A percentile compares a stretch with the other conserved stretches of the same genome.
Evolutionary conservation across 1,140 invertebrate species (phyloP).

Genomic region (Brachionus paranguensis): DNA sequence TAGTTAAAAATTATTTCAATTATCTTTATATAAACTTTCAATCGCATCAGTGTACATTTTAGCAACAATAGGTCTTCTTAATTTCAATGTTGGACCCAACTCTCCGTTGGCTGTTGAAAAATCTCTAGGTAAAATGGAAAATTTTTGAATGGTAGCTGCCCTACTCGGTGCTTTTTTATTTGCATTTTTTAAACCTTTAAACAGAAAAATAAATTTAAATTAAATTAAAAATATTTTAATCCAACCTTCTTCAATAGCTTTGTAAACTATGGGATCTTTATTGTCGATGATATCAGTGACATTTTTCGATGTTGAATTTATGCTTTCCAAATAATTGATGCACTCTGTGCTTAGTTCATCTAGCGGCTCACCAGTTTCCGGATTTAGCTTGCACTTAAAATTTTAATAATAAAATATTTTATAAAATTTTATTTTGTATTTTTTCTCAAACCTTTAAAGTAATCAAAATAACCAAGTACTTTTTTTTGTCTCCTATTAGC

Average conservation of each 20-base stretch:
- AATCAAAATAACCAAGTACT: slow-evolving; percentile 74
- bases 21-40: no score
- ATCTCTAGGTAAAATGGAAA: slow-evolving; percentile 74
- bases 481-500: slow-evolving; percentile 75
- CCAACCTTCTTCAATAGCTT: slow-evolving; percentile 45
- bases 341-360: slow-evolving; percentile 65
- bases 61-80: slow-evolving; percentile 61
- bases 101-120: slow-evolving; percentile 80
- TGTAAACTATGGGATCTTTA: slow-evolving; percentile 44
- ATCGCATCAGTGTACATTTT: slow-evolving; percentile 55
- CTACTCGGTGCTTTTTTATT: slow-evolving; percentile 75
- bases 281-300: slow-evolving; percentile 63
- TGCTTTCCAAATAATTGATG: slow-evolving; percentile 60
- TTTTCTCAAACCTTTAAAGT: slow-evolving; percentile 68
- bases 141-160: slow-evolving; percentile 83
- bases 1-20: no score
- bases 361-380: slow-evolving; percentile 64
- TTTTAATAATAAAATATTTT: background rate
- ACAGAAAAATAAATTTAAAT: slow-evolving; percentile 59
- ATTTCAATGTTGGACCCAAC: slow-evolving; percentile 78
- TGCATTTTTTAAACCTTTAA: slow-evolving; percentile 66
- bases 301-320: background rate
- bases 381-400: slow-evolving; percentile 59
- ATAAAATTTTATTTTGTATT: background rate
- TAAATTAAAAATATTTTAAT: background rate